Evolutionary conservation across 64 coral and sea anemone genomes (phyloP).

Genomic region (Anthopleura sola): DNA sequence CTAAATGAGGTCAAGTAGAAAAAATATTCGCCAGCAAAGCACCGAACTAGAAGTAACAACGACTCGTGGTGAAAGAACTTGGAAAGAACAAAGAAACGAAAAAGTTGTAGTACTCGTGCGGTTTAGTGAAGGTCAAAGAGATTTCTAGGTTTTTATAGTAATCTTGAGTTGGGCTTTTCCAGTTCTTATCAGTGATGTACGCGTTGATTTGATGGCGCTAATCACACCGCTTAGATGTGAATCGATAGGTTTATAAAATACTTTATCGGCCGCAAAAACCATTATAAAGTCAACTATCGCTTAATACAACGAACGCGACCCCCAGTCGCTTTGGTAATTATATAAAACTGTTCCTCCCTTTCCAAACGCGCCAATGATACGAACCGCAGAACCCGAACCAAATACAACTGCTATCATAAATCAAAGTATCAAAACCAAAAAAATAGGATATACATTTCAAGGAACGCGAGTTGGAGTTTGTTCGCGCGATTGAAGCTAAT

Average conservation of each 20-base stretch:
- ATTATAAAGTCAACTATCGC: conserved; percentile 10
- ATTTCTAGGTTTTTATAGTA: not conserved
- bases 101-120: not conserved
- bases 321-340: conserved; percentile 10
- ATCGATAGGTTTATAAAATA: conserved; percentile 2
- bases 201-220: conserved; percentile 5
- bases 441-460: not conserved
- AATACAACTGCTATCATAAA: not conserved
- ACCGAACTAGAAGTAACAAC: not conserved
- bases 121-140: conserved; percentile 11
- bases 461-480: not conserved
- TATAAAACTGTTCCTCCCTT: not conserved
- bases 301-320: not conserved
- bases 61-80: not conserved
- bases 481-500: not conserved
- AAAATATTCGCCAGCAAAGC: not conserved
- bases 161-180: conserved; percentile 2
- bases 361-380: not conserved
- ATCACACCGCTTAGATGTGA: conserved; percentile 14
- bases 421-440: conserved; percentile 13
- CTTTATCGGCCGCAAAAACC: conserved; percentile 17
- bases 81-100: conserved; percentile 9
- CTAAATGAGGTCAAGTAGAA: conserved; percentile 4
- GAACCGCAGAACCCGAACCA: not conserved
- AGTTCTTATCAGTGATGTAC: not conserved